Evolutionary conservation across 2,113 vertebrate species (phyloP), one percentile per base, ranked within the genome.

Genomic region (Ranitomeya variabilis): DNA sequence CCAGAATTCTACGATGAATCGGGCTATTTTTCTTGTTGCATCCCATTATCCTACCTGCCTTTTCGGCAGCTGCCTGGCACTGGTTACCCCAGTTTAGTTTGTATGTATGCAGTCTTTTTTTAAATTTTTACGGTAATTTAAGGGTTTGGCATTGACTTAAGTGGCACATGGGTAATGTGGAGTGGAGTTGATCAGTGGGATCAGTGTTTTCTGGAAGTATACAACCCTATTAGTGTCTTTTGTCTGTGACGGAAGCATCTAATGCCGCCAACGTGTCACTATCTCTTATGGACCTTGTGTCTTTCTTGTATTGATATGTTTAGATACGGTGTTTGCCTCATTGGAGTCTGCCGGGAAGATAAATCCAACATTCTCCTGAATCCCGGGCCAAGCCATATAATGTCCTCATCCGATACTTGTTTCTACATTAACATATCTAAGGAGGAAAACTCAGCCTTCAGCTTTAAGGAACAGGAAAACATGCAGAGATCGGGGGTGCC

Each of bases 361-460:
- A 96, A 94, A 69, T 91, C 91, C 86, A 96, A 95, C 90, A 96
- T 96, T 92, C 92, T 96, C 80, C 90, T 96, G 64, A 96, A 96
- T 90, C 96, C 95, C 0, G 95, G 96, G 0, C 95, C 95, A 12
- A 95, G 95, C 67, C 95, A 96, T 92, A 96, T 96, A 90, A 96
- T 96, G 95, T 93, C 95, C 10, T 91, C 92, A 21, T 95, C 95
- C 0, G 96, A 96, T 91, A 96, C 90, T 15, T 96, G 96, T 91
- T 96, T 95, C 91, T 96, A 96, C 93, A 96, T 96, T 91, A 96
- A 96, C 88, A 95, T 96, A 90, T 96, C 96, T 84, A 96, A 96
- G 91, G 96, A 96, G 90, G 96, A 96, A 90, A 96, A 96, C 92
- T 96, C 96, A 0, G 95, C 96, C 19, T 96, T 96, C 77, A 94